A percentile compares a stretch with the other conserved stretches of the same genome.
Evolutionary conservation across 2,113 vertebrate genomes (phyloP).

Genomic region (Zosterops borbonicus): DNA sequence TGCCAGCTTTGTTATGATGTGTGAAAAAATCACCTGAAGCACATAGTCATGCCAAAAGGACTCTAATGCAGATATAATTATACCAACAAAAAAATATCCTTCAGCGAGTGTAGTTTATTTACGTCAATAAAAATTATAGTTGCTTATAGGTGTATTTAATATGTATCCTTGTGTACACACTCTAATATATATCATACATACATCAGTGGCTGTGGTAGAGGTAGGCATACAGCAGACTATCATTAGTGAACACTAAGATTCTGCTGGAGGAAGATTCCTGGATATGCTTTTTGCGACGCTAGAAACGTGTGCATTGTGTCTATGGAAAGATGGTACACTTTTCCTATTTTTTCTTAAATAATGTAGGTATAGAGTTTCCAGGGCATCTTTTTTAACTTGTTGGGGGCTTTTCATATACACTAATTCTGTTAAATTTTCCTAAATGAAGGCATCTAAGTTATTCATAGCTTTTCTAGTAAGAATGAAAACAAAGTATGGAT

Average conservation of each 20-base stretch:
- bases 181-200: neutral
- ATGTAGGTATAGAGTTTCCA: neutral
- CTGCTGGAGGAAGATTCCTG: neutral
- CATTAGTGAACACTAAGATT: neutral
- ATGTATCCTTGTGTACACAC: neutral
- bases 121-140: neutral
- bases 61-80: conserved; percentile 15
- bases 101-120: conserved; percentile 37
- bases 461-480: neutral
- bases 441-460: neutral
- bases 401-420: neutral
- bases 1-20: conserved; percentile 43
- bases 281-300: neutral
- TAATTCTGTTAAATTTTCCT: neutral
- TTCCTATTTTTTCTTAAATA: neutral
- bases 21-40: conserved; percentile 58
- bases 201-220: neutral
- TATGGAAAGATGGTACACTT: neutral
- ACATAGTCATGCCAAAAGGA: neutral
- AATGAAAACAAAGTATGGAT: neutral
- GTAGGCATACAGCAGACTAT: neutral
- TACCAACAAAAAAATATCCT: conserved; percentile 46
- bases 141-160: neutral
- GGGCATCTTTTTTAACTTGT: neutral
- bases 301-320: neutral